Percentiles rank a stretch among this genome's conserved stretches.
These are phyloP conservation scores for Ciconia boyciana DNA, from an alignment of 2,113 vertebrate genomes.

Conservation along the genomic window DNA sequence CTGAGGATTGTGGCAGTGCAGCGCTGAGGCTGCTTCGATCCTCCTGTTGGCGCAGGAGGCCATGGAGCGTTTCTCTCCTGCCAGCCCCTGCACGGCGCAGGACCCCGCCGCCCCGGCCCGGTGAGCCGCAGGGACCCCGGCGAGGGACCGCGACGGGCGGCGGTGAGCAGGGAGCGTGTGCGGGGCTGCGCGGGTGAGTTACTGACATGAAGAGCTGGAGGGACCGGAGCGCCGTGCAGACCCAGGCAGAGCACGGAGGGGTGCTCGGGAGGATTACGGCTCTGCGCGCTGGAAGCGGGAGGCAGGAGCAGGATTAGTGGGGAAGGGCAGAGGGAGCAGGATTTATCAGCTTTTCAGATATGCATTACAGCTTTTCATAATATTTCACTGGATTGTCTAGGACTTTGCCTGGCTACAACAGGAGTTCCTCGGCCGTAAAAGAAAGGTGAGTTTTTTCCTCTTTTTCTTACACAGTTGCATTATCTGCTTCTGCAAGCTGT, in stretches of 20 bases:
- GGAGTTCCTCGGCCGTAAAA: background rate
- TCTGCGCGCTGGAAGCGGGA: background rate
- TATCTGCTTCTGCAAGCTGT: background rate
- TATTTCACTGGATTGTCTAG: background rate
- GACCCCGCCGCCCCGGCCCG: background rate
- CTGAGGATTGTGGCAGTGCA: background rate
- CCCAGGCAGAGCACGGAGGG: background rate
- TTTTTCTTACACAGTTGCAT: background rate
- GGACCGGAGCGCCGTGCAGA: background rate
- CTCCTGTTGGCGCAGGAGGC: background rate
- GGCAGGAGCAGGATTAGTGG: background rate
- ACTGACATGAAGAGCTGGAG: constrained; percentile 19
- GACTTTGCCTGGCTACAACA: background rate
- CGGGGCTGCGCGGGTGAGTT: background rate
- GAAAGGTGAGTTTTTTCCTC: constrained; percentile 11
- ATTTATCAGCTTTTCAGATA: background rate
- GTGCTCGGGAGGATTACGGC: background rate
- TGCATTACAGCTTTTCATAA: background rate
- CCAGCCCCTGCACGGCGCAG: background rate
- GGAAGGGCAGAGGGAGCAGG: constrained; percentile 12
- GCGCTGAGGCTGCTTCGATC: background rate
- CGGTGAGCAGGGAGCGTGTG: constrained; percentile 27
- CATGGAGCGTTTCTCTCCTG: background rate
- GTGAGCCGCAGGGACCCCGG: constrained; percentile 10
- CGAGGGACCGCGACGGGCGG: background rate